Evolutionary conservation across 2,797 vertebrate species (phyloP).

Genomic region (Remorina albescens): DNA sequence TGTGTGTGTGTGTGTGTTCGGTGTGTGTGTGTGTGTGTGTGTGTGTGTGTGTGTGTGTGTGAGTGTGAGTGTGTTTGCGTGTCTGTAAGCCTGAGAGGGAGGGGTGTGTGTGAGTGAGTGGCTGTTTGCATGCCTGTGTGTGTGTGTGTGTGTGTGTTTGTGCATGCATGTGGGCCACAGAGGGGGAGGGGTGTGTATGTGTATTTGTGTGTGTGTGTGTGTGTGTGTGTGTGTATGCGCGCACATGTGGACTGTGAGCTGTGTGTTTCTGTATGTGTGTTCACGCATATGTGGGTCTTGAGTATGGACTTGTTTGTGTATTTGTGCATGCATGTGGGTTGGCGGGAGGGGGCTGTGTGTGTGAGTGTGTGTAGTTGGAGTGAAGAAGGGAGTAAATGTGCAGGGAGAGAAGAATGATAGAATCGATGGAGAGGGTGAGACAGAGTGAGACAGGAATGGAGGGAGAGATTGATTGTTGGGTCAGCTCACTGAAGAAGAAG

Average conservation of each 20-base stretch:
- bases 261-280: constrained; percentile 52
- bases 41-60: constrained; percentile 30
- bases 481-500: constrained; percentile 60
- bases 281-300: constrained; percentile 73
- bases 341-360: constrained; percentile 56
- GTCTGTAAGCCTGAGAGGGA: constrained; percentile 22
- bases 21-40: constrained; percentile 55
- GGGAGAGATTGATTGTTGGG: constrained; percentile 56
- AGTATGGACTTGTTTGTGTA: constrained; percentile 73
- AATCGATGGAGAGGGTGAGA: constrained; percentile 67
- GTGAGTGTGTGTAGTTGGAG: constrained; percentile 52
- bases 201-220: constrained; percentile 13
- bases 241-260: constrained; percentile 28
- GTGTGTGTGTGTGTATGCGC: constrained; percentile 21
- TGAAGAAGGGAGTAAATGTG: constrained; percentile 58
- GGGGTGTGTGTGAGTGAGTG: constrained; percentile 42
- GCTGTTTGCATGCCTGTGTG: constrained; percentile 24
- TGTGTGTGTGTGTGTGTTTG: constrained; percentile 31
- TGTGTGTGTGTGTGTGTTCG: constrained; percentile 58
- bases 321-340: constrained; percentile 75
- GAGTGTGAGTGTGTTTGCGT: constrained; percentile 57
- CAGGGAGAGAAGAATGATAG: constrained; percentile 60
- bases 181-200: constrained; percentile 29
- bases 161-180: constrained; percentile 27
- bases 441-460: constrained; percentile 42